Conservation (phyloP, 2,888 invertebrate species). For the Pollenia griseotomentosa region DNA sequence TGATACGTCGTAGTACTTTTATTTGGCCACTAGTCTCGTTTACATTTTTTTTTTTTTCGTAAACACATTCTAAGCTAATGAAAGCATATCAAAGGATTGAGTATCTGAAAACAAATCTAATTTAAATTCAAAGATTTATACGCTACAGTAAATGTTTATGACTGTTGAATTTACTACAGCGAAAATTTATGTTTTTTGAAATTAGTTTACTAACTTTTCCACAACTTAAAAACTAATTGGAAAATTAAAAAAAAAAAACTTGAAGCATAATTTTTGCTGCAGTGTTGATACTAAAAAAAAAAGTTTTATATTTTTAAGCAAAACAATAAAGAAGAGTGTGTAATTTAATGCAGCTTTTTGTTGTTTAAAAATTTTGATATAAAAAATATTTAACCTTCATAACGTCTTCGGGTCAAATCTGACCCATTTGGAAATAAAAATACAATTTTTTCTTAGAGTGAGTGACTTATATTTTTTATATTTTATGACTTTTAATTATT, state of each 20-base stretch:
- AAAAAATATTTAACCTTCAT: no score
- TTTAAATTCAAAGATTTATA: slow-evolving; percentile 55
- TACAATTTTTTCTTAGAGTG: no score
- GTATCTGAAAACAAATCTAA: slow-evolving; percentile 38
- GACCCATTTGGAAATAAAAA: no score
- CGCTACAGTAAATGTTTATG: slow-evolving; percentile 48
- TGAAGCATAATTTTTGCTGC: slow-evolving; percentile 3
- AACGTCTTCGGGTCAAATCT: no score
- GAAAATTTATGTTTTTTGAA: slow-evolving; percentile 28
- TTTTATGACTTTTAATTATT: no score
- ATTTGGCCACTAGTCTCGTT: background rate
- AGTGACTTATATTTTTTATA: no score
- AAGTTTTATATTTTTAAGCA: background rate
- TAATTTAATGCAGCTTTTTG: background rate
- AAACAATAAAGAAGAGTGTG: background rate
- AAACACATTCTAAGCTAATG: slow-evolving; percentile 53
- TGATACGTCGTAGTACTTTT: slow-evolving; percentile 28
- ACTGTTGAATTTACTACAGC: slow-evolving; percentile 7
- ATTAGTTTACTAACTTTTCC: slow-evolving; percentile 29
- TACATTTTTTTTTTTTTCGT: background rate
- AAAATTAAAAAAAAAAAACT: background rate
- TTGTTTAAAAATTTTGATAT: no score
- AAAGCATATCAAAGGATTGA: slow-evolving; percentile 38
- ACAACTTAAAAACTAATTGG: slow-evolving; percentile 22
- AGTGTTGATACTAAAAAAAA: background rate